These are phyloP conservation scores for Ceuthmochares aereus DNA, from an alignment of 2,113 vertebrate species.

Conservation along the genomic window DNA sequence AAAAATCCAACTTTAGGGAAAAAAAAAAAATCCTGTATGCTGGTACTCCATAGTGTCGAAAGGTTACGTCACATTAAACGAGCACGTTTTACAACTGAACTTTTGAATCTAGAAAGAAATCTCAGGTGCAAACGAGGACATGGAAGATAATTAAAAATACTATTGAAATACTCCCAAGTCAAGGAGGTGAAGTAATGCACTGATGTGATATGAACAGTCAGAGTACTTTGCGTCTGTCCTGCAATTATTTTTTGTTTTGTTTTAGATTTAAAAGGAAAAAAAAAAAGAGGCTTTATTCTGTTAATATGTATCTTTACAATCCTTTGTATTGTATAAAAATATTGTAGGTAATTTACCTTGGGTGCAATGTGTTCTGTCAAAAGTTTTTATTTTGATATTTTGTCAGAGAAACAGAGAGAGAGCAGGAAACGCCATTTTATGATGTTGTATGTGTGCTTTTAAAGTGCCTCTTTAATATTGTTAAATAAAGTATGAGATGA, in stretches of 20 bases:
- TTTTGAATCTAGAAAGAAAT: slow-evolving; percentile 78
- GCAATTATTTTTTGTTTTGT: slow-evolving; percentile 71
- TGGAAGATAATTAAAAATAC: slow-evolving; percentile 72
- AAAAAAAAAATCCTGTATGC: slow-evolving; percentile 66
- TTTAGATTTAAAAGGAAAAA: slow-evolving; percentile 82
- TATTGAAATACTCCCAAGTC: slow-evolving; percentile 77
- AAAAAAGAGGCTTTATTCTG: slow-evolving; percentile 86
- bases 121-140: slow-evolving; percentile 87
- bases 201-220: slow-evolving; percentile 86
- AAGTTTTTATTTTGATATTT: slow-evolving; percentile 97
- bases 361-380: slow-evolving; percentile 91
- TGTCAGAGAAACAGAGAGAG: slow-evolving; percentile 84
- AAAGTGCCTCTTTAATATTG: slow-evolving; percentile 85
- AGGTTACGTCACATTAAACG: not conserved
- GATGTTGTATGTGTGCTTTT: slow-evolving; percentile 84
- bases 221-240: slow-evolving; percentile 82
- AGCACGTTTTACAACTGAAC: slow-evolving; percentile 56
- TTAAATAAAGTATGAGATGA: slow-evolving; percentile 69
- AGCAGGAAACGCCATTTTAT: slow-evolving; percentile 81
- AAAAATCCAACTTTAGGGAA: not conserved
- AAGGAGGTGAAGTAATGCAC: slow-evolving; percentile 88
- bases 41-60: slow-evolving; percentile 77
- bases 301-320: slow-evolving; percentile 87
- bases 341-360: slow-evolving; percentile 89
- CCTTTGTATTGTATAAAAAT: slow-evolving; percentile 86